Base-by-base conservation (phyloP, 30 jellyfish, hydroid and myxozoan species). In the Sanderia malayensis region DNA sequence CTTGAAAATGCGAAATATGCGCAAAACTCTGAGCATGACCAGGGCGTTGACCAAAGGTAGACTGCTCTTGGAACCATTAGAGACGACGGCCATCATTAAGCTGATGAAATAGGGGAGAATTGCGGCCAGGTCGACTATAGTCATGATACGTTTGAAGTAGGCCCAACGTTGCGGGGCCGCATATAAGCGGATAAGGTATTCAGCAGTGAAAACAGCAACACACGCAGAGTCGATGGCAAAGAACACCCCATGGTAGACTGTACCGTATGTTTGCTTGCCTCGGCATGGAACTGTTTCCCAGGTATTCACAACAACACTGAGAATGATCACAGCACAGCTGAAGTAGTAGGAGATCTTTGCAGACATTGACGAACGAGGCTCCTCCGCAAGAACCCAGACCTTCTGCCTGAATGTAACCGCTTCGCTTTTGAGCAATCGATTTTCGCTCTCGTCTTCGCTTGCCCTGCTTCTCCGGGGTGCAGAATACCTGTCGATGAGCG, bases 281-380 rank as follows among this genome's bases (percentile, higher is more conserved):
- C 66, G n/a, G 18, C 88, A 86, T 0, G 91, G 94, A 13, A 92
- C 98, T 1, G 98, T 92, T 55, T 92, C 98, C 83, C 87, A 95
- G 0, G 96, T 84, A 71, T 80, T 92, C 1, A 85, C 92, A 10
- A 85, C 80, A 19, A 92, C 95, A 26, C 96, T 75, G 52, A 92
- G 28, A n/a, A 84, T 72, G 53, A 92, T 92, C 30, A 85, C 74
- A 2, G 88, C 83, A 62, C 98, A 92, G 84, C 98, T 92, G 59
- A 92, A 23, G 74, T 78, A 79, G 65, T 92, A 92, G 78, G 74
- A 77, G 19, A 83, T 44, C 46, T 69, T 73, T 2, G 98, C 98
- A 18, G 85, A 19, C 45, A 78, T 26, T 0, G 96, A 92, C 25
- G 88, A 83, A 31, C 63, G 83, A 4, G 98, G 98, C 29, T 83